Base-by-base conservation (phyloP, 2,888 invertebrate species). In the Zhuqinia jingwanae region DNA sequence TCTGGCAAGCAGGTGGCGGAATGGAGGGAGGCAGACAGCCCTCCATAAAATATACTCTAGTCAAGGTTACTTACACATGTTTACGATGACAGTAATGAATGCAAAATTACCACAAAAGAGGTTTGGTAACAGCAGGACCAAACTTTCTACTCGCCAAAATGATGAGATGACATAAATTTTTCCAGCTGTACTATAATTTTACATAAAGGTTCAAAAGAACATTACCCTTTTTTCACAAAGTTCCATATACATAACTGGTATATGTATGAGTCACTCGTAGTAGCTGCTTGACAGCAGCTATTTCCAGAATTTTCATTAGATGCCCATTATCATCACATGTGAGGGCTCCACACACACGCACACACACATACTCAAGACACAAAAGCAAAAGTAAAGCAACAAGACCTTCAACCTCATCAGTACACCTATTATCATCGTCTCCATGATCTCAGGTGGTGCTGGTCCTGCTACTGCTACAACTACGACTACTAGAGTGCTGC, bases 311-410 rank as follows among this genome's bases (percentile, higher is more conserved):
- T 70, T 70, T 22, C 25, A 70, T 45, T 70, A 47, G 47, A 47
- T 25, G 25, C 36, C 30, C 75, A 75, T 75, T 75, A 75, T 56
- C 20, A 75, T 11, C 75, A 53, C 75, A 56, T 75, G 75, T 56
- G 56, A 56, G 27, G 13, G 2, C 11, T 22, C 13, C 1, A 15
- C 47, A n/a, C n/a, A 42, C 15, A 70, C 22, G 5, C 3, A 2
- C 50, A 50, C 13, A n/a, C n/a, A n/a, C n/a, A 13, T 15, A 13
- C 50, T 13, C n/a, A 5, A 13, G 3, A 50, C 50, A 13, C 3
- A 15, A 13, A n/a, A 50, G 50, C 2, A 50, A 2, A 10, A 13
- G n/a, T n/a, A n/a, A n/a, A n/a, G n/a, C n/a, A n/a, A n/a, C 15
- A 65, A 20, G n/a, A 65, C 36, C 65, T 65, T 65, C 65, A 65